phyloP scores from a whole-genome alignment of 2,113 vertebrate species.

The Melanerpes formicivorus region DNA sequence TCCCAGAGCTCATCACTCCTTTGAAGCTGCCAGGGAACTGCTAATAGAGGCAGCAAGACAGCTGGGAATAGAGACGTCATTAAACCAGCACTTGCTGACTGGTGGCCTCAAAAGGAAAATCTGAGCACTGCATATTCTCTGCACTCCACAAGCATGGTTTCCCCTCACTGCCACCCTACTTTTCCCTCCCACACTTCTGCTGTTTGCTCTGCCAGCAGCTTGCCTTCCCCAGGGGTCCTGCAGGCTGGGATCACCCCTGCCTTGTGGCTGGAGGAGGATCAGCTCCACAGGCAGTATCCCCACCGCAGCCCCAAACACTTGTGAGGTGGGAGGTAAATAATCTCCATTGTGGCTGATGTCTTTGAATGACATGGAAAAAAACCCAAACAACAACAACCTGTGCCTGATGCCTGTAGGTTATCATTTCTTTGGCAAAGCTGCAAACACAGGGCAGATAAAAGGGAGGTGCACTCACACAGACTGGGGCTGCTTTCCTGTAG shows the following conservation, averaged over 20 bases:
- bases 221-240: neutral
- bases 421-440: neutral
- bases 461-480: neutral
- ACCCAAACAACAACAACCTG: neutral
- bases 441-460: neutral
- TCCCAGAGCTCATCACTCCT: neutral
- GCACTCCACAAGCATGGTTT: neutral
- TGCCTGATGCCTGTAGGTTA: neutral
- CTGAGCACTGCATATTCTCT: neutral
- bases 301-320: neutral
- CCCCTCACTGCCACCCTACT: neutral
- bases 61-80: fast-evolving
- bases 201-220: neutral
- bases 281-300: fast-evolving
- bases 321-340: neutral
- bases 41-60: neutral
- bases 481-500: neutral
- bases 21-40: neutral
- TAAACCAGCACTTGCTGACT: neutral
- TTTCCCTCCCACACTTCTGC: fast-evolving
- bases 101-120: neutral
- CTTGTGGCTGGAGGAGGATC: neutral
- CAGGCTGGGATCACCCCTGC: neutral
- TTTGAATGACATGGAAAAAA: neutral
- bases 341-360: fast-evolving